Evolutionary conservation across 2,888 invertebrate species (phyloP), one percentile per base, ranked within the genome.

Genomic region (Patella pellucida): DNA sequence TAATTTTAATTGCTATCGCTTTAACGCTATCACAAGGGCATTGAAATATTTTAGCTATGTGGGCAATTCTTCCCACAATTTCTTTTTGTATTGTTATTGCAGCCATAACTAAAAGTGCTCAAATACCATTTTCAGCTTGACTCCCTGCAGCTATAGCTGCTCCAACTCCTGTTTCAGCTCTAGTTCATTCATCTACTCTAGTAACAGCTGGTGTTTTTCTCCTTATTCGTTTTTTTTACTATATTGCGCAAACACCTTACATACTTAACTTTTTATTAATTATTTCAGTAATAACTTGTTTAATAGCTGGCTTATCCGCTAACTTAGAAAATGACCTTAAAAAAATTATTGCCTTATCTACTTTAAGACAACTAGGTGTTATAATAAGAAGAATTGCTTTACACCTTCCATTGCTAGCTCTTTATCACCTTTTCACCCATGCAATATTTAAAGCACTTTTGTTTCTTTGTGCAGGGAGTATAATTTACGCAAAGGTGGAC

Each of bases 111-210:
- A 95, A 95, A 91, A 95, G 95, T 83, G 95, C 95, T 88, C 95
- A 95, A 91, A 93, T 95, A 92, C 95, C 95, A 70, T 95, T 95
- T 94, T 94, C 94, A 79, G 93, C 94, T 69, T 95, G 95, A 85
- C 90, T 95, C 71, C 95, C 95, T 0, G 94, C 94, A 0, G 95
- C 95, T 68, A 95, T 95, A 91, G 94, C 94, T 0, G 95, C 95
- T 69, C 95, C 95, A 54, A 95, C 95, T 0, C 95, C 95, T 14
- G 94, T 95, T 75, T 94, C 94, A n/a, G 93, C 94, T 78, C 93
- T 95, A 91, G 95, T 94, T 82, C 95, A 95, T 93, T 95, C 95
- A 80, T 95, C 95, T 5, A 95, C 95, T 80, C 93, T 95, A 89
- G 95, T 95, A 0, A 95, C 95, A 15, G 95, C 95, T 0, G 95